A percentile compares a stretch with the other conserved stretches of the same genome.
Evolutionary conservation across 92 coral and sea anemone genomes (phyloP).

Genomic region (Hydrozoanthus gracilis): DNA sequence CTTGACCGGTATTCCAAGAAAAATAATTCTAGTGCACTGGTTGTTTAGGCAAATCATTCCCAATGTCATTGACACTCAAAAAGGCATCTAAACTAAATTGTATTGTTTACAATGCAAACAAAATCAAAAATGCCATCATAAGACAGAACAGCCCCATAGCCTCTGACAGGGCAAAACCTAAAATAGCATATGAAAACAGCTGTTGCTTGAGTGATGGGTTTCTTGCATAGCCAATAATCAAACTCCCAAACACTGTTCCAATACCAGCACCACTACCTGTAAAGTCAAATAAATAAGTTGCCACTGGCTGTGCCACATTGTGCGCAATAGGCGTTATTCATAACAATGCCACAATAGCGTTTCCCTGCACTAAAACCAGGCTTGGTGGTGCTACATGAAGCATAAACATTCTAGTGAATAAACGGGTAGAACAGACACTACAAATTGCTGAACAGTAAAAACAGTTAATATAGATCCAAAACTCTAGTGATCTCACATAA

Average conservation of each 20-base stretch:
- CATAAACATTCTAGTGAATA: no score
- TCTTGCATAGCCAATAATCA: conserved; percentile 99
- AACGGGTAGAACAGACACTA: no score
- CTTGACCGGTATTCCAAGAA: not conserved
- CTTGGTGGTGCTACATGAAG: no score
- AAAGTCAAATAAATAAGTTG: not conserved
- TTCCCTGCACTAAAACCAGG: no score
- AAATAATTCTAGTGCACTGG: not conserved
- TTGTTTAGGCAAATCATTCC: conserved; percentile 6
- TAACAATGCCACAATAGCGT: no score
- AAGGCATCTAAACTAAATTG: not conserved
- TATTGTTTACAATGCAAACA: conserved; percentile 91
- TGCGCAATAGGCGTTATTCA: no score
- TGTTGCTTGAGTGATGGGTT: conserved; percentile 99
- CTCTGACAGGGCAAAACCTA: conserved; percentile 99
- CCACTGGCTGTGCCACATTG: no score
- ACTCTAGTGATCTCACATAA: no score
- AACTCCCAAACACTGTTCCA: conserved; percentile 99
- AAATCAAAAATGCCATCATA: conserved; percentile 99
- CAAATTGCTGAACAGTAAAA: no score
- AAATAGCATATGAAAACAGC: conserved; percentile 99
- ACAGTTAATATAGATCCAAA: no score
- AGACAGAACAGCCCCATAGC: conserved; percentile 99
- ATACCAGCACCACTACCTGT: conserved; percentile 99
- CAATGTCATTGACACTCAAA: conserved; percentile 15